A percentile compares a stretch with the other conserved stretches of the same genome.
phyloP scores from a whole-genome alignment of 2,797 vertebrate genomes.

The Anniella stebbinsi region DNA sequence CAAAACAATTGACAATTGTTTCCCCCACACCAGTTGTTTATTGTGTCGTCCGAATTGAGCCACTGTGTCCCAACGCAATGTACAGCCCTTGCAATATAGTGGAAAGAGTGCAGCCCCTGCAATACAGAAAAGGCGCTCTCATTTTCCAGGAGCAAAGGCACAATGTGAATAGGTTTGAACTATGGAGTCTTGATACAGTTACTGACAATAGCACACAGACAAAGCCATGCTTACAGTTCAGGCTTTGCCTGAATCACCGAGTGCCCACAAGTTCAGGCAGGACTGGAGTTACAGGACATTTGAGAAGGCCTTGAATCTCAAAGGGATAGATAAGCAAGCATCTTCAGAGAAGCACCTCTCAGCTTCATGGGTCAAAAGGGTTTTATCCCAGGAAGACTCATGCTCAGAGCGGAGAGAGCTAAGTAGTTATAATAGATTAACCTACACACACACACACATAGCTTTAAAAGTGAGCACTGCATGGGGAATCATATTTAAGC shows the following conservation, averaged over 20 bases:
- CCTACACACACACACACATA: too few species aligned
- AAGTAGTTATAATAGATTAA: not conserved
- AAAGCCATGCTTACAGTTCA: not conserved
- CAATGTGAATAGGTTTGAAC: not conserved
- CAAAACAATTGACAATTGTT: too few species aligned
- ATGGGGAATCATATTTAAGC: not conserved
- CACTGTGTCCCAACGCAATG: too few species aligned
- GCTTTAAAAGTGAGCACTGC: not conserved
- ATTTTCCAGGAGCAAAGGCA: not conserved
- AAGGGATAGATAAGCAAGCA: not conserved
- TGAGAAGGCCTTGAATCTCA: not conserved
- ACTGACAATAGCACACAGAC: not conserved
- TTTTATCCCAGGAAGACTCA: not conserved
- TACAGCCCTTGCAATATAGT: not conserved
- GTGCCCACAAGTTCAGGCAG: too few species aligned
- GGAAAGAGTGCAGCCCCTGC: too few species aligned
- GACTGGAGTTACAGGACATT: not conserved
- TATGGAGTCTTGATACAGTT: not conserved
- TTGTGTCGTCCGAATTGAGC: too few species aligned
- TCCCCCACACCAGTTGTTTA: too few species aligned
- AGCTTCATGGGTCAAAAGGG: not conserved
- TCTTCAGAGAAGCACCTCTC: not conserved
- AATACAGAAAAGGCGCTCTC: not conserved
- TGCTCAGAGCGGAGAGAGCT: not conserved
- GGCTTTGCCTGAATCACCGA: not conserved